Conservation (phyloP, 37 sponge, comb jelly and placozoan genomes). For the Aphrocallistes beatrix region DNA sequence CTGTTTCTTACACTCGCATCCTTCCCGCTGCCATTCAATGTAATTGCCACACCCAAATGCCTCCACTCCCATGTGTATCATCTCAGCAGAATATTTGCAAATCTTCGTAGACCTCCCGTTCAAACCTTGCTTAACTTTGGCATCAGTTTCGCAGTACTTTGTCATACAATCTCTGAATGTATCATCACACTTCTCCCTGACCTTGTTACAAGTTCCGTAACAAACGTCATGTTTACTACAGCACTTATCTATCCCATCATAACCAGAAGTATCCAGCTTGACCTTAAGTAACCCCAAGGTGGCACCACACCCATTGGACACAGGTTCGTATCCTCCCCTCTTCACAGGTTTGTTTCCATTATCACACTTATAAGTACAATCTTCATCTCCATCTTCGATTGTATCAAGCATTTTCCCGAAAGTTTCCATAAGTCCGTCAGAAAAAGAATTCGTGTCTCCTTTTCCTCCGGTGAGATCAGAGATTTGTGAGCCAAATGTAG, state of each 20-base stretch:
- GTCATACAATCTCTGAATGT: background rate
- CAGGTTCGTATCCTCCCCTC: background rate
- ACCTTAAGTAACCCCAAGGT: background rate
- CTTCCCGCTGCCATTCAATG: background rate
- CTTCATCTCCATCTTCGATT: background rate
- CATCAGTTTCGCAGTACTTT: slow-evolving; percentile 2
- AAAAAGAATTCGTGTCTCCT: background rate
- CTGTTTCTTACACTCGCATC: background rate
- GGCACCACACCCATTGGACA: background rate
- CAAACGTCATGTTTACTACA: background rate
- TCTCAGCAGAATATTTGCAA: background rate
- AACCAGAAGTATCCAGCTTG: background rate
- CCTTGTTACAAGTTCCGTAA: background rate
- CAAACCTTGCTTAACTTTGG: background rate
- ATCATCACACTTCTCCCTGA: background rate
- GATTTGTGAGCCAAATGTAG: background rate
- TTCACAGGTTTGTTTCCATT: background rate
- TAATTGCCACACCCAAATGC: background rate
- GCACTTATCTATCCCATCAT: background rate
- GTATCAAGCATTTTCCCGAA: background rate
- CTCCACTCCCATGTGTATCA: background rate
- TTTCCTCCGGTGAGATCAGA: background rate
- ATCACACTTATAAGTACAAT: background rate
- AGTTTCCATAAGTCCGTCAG: background rate
- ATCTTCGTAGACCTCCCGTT: background rate